phyloP scores from a whole-genome alignment of 2,797 vertebrate species.

The Hypotaenidia okinawae region DNA sequence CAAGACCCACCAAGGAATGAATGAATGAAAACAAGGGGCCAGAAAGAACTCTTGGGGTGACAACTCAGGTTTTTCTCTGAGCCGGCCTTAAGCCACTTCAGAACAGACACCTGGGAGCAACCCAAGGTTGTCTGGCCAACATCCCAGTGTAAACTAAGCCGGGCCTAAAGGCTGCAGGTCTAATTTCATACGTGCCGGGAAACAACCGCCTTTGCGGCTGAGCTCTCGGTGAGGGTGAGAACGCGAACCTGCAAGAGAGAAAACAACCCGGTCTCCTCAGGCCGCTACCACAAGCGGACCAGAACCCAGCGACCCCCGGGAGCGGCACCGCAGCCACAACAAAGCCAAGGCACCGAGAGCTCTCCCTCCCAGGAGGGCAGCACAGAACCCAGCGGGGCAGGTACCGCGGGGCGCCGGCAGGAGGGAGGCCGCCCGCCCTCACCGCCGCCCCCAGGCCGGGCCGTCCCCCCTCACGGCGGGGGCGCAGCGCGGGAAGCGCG shows the following conservation, averaged over 20 bases:
- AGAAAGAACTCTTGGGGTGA: not conserved
- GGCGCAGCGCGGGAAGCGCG: not conserved
- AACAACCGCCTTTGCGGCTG: not conserved
- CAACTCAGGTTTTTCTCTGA: not conserved
- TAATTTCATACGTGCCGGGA: not conserved
- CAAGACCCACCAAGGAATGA: not conserved
- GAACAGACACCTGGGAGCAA: not conserved
- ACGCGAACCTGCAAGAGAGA: not conserved
- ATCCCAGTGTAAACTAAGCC: not conserved
- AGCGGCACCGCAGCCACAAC: not conserved
- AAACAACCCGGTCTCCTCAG: no score
- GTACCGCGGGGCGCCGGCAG: not conserved
- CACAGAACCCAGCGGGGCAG: not conserved
- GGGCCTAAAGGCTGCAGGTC: accelerated
- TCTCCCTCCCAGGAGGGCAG: not conserved
- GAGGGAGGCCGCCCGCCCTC: not conserved
- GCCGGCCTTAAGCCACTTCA: not conserved
- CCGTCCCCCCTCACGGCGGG: not conserved
- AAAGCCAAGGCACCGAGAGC: not conserved
- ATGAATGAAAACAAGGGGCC: not conserved
- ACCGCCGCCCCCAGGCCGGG: not conserved
- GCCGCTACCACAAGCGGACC: no score
- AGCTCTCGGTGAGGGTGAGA: not conserved
- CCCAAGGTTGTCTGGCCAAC: not conserved
- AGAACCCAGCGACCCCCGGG: no score